Evolutionary conservation across 2,113 vertebrate species (phyloP), one percentile per base, ranked within the genome.

Genomic region (Hypomesus transpacificus): DNA sequence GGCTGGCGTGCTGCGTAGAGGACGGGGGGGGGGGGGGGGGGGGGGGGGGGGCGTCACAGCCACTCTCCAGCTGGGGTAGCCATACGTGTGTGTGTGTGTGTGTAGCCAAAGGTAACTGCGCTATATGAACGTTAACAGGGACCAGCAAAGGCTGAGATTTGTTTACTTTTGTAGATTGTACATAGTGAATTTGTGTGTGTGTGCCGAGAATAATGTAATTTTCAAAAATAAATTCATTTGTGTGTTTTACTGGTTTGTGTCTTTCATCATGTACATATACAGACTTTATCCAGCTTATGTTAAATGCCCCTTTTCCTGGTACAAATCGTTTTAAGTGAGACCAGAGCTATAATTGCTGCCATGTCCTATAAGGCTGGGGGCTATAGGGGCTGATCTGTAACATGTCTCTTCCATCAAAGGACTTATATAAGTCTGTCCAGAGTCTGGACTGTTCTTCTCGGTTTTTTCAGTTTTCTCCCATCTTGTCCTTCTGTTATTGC

Each of bases 31-130:
- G 28, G 57, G 11, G 21, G 17, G n/a, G 67, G 11, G 18, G 39
- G 57, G 22, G n/a, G 57, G 11, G 21, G 17, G 21, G 21, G 20
- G 4, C 5, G 57, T 9, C 5, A 11, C 18, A 59, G 57, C 6
- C 18, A 9, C 9, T 21, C 1, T 20, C n/a, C 18, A 50, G 31
- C 31, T 46, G 34, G n/a, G 54, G 18, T 14, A 65, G 7, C 34
- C 46, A 50, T 26, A 31, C n/a, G 52, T 52, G 69, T 53, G 59
- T 24, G 52, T 31, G 69, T 62, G 59, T 50, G 62, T 51, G n/a
- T 52, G 59, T 71, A 71, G 69, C 46, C 69, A 71, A 71, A 70
- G 58, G 57, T n/a, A 58, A 31, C 60, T 31, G 50, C 63, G 53
- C 61, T 63, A 2, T 16, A 28, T 61, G 31, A 70, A 26, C n/a